phyloP scores from a whole-genome alignment of 2,888 invertebrate species.

The Campoplex capitator region DNA sequence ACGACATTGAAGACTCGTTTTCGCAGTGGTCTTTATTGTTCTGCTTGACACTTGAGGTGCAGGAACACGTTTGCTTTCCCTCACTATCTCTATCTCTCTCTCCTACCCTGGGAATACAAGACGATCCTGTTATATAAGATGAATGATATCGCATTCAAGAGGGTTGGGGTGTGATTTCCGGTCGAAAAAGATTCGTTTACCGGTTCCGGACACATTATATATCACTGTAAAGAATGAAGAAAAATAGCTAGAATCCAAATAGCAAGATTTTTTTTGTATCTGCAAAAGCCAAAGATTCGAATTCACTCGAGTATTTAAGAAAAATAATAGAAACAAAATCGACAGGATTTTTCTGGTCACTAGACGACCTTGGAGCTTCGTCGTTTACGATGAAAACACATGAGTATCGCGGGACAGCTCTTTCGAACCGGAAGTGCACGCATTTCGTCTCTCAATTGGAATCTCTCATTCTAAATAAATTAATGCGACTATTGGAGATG shows the following conservation, averaged over 20 bases:
- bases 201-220: neutral
- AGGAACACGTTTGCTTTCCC: neutral
- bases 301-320: neutral
- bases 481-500: neutral
- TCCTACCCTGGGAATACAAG: neutral
- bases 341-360: slow-evolving; percentile 20
- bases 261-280: neutral
- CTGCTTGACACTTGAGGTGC: slow-evolving; percentile 17
- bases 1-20: slow-evolving; percentile 41
- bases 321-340: slow-evolving; percentile 1
- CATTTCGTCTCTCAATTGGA: slow-evolving; percentile 22
- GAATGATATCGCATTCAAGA: slow-evolving; percentile 43
- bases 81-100: neutral
- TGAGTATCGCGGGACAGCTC: slow-evolving; percentile 29
- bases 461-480: slow-evolving; percentile 18
- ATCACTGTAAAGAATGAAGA: slow-evolving; percentile 9
- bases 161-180: slow-evolving; percentile 43
- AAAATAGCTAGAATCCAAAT: slow-evolving; percentile 2
- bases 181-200: slow-evolving; percentile 44
- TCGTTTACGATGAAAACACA: slow-evolving; percentile 38
- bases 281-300: neutral
- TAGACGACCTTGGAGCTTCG: slow-evolving; percentile 23
- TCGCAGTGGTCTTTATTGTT: slow-evolving; percentile 17
- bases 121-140: slow-evolving; percentile 44
- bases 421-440: slow-evolving; percentile 12